Conservation (phyloP, 2,797 vertebrate genomes). For the Poecilia gillii region DNA sequence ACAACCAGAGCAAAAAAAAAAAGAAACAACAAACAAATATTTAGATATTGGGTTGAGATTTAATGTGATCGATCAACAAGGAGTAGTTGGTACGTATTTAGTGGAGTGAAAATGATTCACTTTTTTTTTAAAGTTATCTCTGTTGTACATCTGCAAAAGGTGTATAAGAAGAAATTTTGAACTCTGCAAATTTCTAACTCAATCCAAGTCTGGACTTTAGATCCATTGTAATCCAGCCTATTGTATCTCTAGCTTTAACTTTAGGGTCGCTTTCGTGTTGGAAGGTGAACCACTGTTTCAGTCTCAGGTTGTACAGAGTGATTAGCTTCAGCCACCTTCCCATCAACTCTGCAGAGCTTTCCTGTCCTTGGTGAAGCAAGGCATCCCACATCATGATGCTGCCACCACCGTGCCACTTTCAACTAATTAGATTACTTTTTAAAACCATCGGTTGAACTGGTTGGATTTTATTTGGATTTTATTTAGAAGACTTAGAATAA, state of each 20-base stretch:
- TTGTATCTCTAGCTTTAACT: neutral
- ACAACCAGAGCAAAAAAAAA: neutral
- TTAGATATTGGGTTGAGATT: too few relatives aligned
- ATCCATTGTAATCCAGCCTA: too few relatives aligned
- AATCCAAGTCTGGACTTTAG: too few relatives aligned
- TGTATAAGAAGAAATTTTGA: too few relatives aligned
- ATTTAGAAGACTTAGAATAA: neutral
- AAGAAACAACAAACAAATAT: neutral
- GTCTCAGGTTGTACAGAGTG: neutral
- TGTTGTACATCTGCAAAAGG: too few relatives aligned
- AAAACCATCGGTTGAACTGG: neutral
- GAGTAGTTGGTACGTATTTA: too few relatives aligned
- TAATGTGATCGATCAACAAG: too few relatives aligned
- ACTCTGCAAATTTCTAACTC: too few relatives aligned
- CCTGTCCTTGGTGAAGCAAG: neutral
- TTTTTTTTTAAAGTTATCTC: too few relatives aligned
- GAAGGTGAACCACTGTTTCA: neutral
- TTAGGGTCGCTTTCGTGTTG: neutral
- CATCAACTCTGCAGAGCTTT: neutral
- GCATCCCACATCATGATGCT: neutral
- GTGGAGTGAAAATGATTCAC: too few relatives aligned
- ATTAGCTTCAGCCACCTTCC: neutral
- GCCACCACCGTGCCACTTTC: neutral
- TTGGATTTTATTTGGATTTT: neutral
- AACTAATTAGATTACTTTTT: neutral